Base-by-base conservation (phyloP, 2,113 vertebrate genomes). In the Cairina moschata region DNA sequence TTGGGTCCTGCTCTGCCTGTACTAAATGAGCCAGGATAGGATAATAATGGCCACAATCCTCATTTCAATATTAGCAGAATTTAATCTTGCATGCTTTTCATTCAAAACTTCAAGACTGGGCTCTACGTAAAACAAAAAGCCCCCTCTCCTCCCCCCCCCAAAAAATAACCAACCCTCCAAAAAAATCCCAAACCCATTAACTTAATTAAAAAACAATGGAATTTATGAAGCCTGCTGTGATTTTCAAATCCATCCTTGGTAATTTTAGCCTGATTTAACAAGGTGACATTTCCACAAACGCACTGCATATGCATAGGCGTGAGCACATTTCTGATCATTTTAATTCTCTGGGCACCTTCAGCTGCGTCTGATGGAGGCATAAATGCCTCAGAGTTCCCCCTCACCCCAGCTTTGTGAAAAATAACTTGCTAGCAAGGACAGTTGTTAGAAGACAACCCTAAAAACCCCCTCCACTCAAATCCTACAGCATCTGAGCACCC, bases 241-340 rank as follows among this genome's bases (percentile, higher is more conserved):
- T 67, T 56, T 73, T 32, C 50, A 71, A 69, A 75, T 17, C 68
- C 83, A 71, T 66, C 38, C 44, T 60, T 13, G 31, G 44, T 6
- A 28, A 28, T 36, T 69, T 58, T 29, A 69, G 56, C 42, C 42
- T 12, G 48, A 62, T 32, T 44, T 34, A 65, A 74, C 48, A 7
- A 18, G 72, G 52, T 28, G 62, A 13, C 31, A 9, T 50, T n/a
- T 12, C 52, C 17, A 22, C 48, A 32, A 29, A n/a, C 32, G 20
- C 50, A 17, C 21, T 4, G n/a, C 8, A 6, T 20, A 3, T 3
- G 68, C 17, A 31, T 4, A 25, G 31, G 15, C 13, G 17, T 3
- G 17, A 1, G 29, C 66, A 2, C 26, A 1, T 31, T n/a, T 44
- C 31, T 26, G 65, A n/a, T 13, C 0, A 1, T 12, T 67, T 56